Evolutionary conservation across 1,140 invertebrate species (phyloP).

Genomic region (Battus philenor): DNA sequence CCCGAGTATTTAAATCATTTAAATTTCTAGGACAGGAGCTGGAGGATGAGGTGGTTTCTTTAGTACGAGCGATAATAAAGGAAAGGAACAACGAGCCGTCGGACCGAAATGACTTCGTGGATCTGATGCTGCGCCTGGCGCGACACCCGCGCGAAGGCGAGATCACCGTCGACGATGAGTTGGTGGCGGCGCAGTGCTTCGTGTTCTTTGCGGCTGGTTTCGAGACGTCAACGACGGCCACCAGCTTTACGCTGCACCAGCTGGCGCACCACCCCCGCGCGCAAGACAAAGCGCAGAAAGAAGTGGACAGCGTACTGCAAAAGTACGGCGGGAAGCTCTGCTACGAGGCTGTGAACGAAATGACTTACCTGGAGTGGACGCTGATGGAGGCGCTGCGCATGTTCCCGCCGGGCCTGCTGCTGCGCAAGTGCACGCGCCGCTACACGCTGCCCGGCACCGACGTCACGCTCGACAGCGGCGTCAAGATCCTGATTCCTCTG

Average conservation of each 20-base stretch:
- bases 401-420: conserved; percentile 59
- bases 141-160: conserved; percentile 28
- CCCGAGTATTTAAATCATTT: conserved; percentile 26
- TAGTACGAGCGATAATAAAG: conserved; percentile 26
- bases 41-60: conserved; percentile 12
- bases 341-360: conserved; percentile 69
- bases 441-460: conserved; percentile 66
- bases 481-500: conserved; percentile 50
- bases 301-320: conserved; percentile 74
- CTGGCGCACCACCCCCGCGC: conserved; percentile 76
- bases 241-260: conserved; percentile 74
- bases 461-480: conserved; percentile 54
- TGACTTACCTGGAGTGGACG: conserved; percentile 64
- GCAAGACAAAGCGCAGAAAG: conserved; percentile 76
- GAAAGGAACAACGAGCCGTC: conserved; percentile 29
- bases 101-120: conserved; percentile 73
- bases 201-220: conserved; percentile 78
- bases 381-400: conserved; percentile 73
- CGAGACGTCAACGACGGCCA: conserved; percentile 78
- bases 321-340: conserved; percentile 51
- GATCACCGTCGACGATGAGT: conserved; percentile 37
- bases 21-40: conserved; percentile 4
- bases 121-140: conserved; percentile 70
- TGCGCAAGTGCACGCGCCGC: conserved; percentile 49
- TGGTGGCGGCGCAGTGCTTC: conserved; percentile 74